Evolutionary conservation across 2,888 invertebrate species (phyloP).

Genomic region (Polydesmus complanatus): DNA sequence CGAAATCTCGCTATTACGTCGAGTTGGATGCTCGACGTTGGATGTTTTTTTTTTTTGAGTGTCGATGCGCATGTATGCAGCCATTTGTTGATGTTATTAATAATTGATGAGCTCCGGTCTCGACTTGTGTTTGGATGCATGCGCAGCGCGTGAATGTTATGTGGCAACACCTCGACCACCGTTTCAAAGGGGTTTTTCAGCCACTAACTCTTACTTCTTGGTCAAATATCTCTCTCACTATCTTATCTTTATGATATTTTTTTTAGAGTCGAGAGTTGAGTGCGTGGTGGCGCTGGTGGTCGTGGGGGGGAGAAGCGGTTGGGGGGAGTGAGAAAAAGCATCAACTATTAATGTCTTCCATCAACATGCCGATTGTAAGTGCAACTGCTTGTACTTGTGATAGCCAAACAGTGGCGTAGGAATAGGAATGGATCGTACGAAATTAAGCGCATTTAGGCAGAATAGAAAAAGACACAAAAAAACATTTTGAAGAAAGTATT

Average conservation of each 20-base stretch:
- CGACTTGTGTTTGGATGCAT: neutral
- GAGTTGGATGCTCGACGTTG: neutral
- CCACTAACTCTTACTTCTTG: neutral
- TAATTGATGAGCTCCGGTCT: neutral
- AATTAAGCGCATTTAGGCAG: neutral
- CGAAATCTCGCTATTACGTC: neutral
- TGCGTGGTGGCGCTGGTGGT: neutral
- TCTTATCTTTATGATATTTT: neutral
- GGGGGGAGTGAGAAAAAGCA: neutral
- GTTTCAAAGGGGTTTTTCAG: neutral
- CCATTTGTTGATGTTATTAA: neutral
- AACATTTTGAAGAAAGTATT: neutral
- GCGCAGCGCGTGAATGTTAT: neutral
- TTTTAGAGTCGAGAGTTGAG: neutral
- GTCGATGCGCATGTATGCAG: neutral
- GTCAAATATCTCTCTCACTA: neutral
- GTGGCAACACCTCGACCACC: neutral
- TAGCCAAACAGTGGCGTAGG: neutral
- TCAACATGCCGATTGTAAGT: neutral
- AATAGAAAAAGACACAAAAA: neutral
- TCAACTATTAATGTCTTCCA: neutral
- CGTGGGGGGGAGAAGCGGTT: neutral
- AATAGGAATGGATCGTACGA: neutral
- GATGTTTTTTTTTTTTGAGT: neutral
- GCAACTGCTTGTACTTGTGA: neutral